Evolutionary conservation across 1,140 invertebrate genomes (phyloP).

Genomic region (Aphidius ervi): DNA sequence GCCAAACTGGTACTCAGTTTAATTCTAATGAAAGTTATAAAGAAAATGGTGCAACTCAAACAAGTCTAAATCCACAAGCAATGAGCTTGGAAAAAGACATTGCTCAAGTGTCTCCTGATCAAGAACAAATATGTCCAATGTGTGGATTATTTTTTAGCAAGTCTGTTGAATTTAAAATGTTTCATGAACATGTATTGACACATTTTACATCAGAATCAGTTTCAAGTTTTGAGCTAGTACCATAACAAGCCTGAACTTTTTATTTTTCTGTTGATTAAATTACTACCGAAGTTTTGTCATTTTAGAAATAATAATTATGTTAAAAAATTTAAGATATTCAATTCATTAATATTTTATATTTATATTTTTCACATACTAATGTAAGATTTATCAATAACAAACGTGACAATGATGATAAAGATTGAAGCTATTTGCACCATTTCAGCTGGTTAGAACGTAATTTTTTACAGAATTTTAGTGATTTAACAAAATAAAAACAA

Average conservation of each 20-base stretch:
- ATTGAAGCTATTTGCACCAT: too few species aligned
- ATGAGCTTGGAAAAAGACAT: constrained; percentile 26
- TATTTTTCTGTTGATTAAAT: too few species aligned
- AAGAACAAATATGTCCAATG: constrained; percentile 45
- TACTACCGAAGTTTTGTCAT: too few species aligned
- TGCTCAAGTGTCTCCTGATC: constrained; percentile 12
- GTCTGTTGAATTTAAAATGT: constrained; percentile 41
- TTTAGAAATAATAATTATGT: too few species aligned
- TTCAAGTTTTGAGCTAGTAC: constrained; percentile 32
- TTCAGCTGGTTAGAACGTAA: too few species aligned
- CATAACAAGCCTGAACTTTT: background rate
- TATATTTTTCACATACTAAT: too few species aligned
- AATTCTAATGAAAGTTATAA: constrained; percentile 36
- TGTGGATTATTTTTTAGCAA: constrained; percentile 44
- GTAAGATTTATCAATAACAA: too few species aligned
- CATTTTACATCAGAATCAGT: constrained; percentile 46
- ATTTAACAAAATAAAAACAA: too few species aligned
- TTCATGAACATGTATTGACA: constrained; percentile 51
- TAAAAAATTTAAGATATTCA: too few species aligned
- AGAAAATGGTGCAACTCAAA: constrained; percentile 42
- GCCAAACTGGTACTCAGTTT: constrained; percentile 43
- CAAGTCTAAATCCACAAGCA: constrained; percentile 32
- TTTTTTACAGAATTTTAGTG: too few species aligned
- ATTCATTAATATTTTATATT: too few species aligned
- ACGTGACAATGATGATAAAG: too few species aligned